Conservation (phyloP, 2,113 vertebrate genomes). For the Mustela nigripes region DNA sequence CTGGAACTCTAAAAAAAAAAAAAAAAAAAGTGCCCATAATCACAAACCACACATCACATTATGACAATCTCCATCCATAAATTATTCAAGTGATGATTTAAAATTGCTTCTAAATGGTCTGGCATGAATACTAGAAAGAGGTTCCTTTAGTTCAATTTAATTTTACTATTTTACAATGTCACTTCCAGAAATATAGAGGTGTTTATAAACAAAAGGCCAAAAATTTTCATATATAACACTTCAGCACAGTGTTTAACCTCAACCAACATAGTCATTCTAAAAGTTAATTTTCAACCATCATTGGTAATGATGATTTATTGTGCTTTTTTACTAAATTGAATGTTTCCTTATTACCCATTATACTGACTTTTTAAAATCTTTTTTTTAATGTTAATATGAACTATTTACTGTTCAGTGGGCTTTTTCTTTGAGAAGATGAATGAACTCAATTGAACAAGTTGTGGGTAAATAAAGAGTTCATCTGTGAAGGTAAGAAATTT, state of each 20-base stretch:
- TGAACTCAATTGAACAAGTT: background rate
- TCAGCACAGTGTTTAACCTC: background rate
- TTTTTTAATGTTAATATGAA: background rate
- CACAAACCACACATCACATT: background rate
- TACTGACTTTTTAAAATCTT: background rate
- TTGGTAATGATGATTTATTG: conserved; percentile 10
- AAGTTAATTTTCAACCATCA: background rate
- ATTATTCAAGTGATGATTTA: conserved; percentile 46
- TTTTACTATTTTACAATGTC: conserved; percentile 28
- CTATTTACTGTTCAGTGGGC: background rate
- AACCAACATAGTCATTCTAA: background rate
- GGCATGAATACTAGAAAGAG: background rate
- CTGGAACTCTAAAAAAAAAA: conserved; percentile 11
- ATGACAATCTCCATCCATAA: background rate
- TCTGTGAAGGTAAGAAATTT: background rate
- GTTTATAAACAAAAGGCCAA: conserved; percentile 39
- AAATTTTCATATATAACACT: background rate
- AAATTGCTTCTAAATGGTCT: conserved; percentile 1
- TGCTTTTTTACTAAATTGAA: conserved; percentile 36
- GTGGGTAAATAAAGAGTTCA: background rate
- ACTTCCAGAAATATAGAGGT: background rate
- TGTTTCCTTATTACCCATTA: background rate
- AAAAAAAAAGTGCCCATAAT: background rate
- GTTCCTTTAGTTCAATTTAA: background rate
- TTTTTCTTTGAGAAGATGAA: background rate